Base-by-base conservation (phyloP, 2,888 invertebrate genomes). In the Clostera curtula region DNA sequence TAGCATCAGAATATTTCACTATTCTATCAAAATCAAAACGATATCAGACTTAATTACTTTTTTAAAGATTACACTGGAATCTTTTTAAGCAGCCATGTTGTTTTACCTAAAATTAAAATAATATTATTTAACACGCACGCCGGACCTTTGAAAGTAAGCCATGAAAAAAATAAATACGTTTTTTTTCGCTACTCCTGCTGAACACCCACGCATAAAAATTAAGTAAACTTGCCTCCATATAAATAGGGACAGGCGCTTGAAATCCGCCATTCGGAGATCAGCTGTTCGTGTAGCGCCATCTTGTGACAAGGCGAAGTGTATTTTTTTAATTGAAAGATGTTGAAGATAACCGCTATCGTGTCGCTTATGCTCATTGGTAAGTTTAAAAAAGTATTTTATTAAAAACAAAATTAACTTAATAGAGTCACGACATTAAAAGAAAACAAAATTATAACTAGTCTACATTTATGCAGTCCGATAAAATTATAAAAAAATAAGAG, bases 351-450 rank as follows among this genome's bases (percentile, higher is more conserved):
- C 0, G 70, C 70, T 2, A 49, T 79, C 0, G 53, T 77, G 8
- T 75, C 76, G 2, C 40, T 80, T n/a, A 52, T 79, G 62, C 59
- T 79, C 14, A 69, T 80, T 23, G 79, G 80, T 80, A 52, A 79
- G 77, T 66, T 28, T 27, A n/a, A n/a, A n/a, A n/a, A n/a, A n/a
- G n/a, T n/a, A n/a, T n/a, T 12, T 30, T 17, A 22, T 29, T 12
- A 11, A 17, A 16, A 16, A 10, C 21, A 19, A 15, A 31, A 23
- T 26, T 25, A 10, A 23, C 2, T 19, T 17, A 24, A n/a, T 16
- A 3, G n/a, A n/a, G n/a, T n/a, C n/a, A n/a, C n/a, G n/a, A n/a
- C n/a, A n/a, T n/a, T n/a, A n/a, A n/a, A n/a, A n/a, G n/a, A n/a
- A n/a, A n/a, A n/a, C n/a, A n/a, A n/a, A n/a, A n/a, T n/a, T n/a